Evolutionary conservation across 2,113 vertebrate genomes (phyloP), one percentile per base, ranked within the genome.

Genomic region (Ceyx margarethae): DNA sequence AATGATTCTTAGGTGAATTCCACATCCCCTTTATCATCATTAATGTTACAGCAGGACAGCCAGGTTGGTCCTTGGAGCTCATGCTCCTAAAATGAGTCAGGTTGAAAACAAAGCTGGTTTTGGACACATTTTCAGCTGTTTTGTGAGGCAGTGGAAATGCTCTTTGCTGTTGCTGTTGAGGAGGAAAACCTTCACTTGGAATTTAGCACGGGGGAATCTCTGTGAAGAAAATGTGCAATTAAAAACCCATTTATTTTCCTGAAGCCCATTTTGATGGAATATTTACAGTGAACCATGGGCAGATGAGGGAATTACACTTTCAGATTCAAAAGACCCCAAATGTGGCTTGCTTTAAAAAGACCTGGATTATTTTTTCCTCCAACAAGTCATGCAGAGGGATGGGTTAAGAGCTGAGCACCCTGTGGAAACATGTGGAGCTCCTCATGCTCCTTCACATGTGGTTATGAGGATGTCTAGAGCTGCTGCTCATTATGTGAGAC

Each of bases 281-380:
- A 90, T 68, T 85, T 86, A 37, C 60, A 64, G 15, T 18, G 9
- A 81, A 35, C 20, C 8, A 21, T 10, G 13, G 28, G 31, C 13
- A 58, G 82, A 72, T 50, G 31, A 51, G 35, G 37, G 40, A 82
- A 54, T 43, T 72, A 20, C 7, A 3, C 80, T 80, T 76, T 82
- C 50, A 73, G 72, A 68, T 82, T 50, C 19, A 56, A 45, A 78
- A 81, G 33, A 57, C 8, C 6, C 6, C 53, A 51, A 20, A 76
- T 25, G 28, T 65, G 35, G 35, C 29, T 71, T 86, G 37, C 16
- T 81, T 84, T 53, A 12, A 40, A 67, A 81, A 50, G 25, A 56
- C 4, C 0, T 4, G 0, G 54, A 46, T 16, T 66, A 42, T 25
- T 5, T 33, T 72, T 60, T 28, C 4, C 0, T 0, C 9, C n/a